Evolutionary conservation across 2,113 vertebrate species (phyloP).

Genomic region (Tupaia chinensis): DNA sequence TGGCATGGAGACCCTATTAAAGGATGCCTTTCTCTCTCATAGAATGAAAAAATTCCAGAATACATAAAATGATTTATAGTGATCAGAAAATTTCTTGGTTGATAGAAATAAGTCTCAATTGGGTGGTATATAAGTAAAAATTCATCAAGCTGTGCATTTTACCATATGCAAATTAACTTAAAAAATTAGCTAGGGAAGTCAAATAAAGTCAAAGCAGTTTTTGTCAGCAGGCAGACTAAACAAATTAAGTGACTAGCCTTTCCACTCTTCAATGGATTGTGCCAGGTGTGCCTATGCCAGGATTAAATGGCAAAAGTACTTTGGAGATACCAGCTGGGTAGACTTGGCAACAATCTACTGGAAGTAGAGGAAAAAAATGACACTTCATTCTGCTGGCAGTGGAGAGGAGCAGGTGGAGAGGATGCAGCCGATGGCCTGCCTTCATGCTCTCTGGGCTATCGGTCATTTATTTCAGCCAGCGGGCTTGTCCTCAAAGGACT

Average conservation of each 20-base stretch:
- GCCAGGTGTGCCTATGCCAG: not conserved
- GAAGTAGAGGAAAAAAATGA: not conserved
- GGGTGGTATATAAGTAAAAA: not conserved
- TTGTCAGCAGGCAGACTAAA: not conserved
- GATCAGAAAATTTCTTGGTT: not conserved
- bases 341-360: not conserved
- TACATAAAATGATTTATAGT: not conserved
- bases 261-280: not conserved
- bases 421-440: not conserved
- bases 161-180: not conserved
- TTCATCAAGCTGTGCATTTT: not conserved
- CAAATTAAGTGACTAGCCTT: not conserved
- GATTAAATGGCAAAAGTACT: not conserved
- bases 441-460: not conserved
- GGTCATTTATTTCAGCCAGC: not conserved
- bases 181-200: not conserved
- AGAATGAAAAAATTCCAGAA: not conserved
- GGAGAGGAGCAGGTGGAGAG: not conserved
- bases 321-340: not conserved
- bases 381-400: not conserved
- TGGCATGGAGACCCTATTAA: no score
- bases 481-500: not conserved
- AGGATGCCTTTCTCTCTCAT: no score
- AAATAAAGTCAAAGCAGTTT: conserved; percentile 5
- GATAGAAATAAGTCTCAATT: not conserved